phyloP scores from a whole-genome alignment of 2,888 invertebrate genomes.

The Gasteruption jaculator region DNA sequence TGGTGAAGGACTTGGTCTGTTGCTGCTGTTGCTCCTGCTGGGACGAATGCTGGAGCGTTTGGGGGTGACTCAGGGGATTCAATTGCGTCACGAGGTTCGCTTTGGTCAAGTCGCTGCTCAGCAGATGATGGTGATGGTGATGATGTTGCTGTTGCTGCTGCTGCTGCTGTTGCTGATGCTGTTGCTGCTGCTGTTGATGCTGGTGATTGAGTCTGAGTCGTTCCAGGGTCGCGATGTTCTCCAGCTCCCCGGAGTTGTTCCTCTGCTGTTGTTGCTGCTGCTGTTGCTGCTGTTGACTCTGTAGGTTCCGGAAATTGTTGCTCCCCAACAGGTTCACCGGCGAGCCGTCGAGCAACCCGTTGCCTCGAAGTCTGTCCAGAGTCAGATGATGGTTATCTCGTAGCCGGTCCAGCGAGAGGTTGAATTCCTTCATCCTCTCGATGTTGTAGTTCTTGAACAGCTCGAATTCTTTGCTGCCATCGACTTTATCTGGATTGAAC shows the following conservation, averaged over 20 bases:
- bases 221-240: conserved; percentile 40
- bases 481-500: no score
- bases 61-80: conserved; percentile 28
- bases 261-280: no score
- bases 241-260: conserved; percentile 33
- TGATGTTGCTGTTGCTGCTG: conserved; percentile 26
- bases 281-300: conserved; percentile 36
- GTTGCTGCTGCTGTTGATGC: conserved; percentile 26
- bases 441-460: conserved; percentile 37
- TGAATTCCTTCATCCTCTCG: conserved; percentile 40
- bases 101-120: conserved; percentile 29
- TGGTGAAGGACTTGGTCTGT: conserved; percentile 75
- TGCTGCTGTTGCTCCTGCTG: conserved; percentile 40
- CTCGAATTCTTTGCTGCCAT: conserved; percentile 35
- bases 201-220: conserved; percentile 34
- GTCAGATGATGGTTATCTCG: conserved; percentile 32
- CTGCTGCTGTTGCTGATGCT: conserved; percentile 24
- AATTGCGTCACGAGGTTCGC: conserved; percentile 30
- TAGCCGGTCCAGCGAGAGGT: conserved; percentile 33
- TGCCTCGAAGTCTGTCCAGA: conserved; percentile 35
- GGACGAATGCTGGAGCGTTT: conserved; percentile 35
- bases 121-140: conserved; percentile 25
- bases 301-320: conserved; percentile 33
- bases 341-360: conserved; percentile 32
- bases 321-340: conserved; percentile 32